These are phyloP conservation scores for Sinelater perroti DNA, from an alignment of 2,888 invertebrate species.

Conservation along the genomic window DNA sequence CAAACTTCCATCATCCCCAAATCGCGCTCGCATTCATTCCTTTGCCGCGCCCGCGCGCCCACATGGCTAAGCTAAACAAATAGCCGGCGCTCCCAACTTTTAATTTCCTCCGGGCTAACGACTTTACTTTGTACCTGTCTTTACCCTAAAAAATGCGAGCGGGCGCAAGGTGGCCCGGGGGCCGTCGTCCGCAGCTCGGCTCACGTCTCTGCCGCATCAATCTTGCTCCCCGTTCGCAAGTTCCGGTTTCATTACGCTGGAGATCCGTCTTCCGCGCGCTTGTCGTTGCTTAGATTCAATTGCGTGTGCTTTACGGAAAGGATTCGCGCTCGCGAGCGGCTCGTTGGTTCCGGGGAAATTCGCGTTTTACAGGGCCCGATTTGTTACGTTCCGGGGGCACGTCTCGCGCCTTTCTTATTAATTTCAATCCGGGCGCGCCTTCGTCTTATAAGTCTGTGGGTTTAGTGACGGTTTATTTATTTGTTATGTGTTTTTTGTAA, in stretches of 20 bases:
- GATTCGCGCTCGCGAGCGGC: background rate
- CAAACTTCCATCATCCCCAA: too few species aligned
- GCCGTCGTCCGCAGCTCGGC: conserved; percentile 30
- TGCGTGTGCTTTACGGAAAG: conserved; percentile 22
- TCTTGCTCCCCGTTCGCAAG: conserved; percentile 51
- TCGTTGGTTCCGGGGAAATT: conserved; percentile 10
- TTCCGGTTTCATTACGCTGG: conserved; percentile 57
- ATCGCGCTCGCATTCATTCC: too few species aligned
- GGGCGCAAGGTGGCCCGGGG: conserved; percentile 19
- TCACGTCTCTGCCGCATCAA: conserved; percentile 50
- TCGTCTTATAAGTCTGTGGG: too few species aligned
- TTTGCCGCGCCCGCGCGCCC: too few species aligned
- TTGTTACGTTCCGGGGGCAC: conserved; percentile 3
- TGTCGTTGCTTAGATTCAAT: conserved; percentile 38
- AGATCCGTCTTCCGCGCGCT: conserved; percentile 54
- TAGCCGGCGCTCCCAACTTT: conserved; percentile 51
- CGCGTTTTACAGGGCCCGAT: conserved; percentile 5
- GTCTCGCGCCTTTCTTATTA: too few species aligned
- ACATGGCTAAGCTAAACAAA: conserved; percentile 48
- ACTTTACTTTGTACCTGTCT: conserved; percentile 53
- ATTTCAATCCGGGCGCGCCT: too few species aligned
- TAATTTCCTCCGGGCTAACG: conserved; percentile 54
- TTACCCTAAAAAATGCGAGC: conserved; percentile 29
- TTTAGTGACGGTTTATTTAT: too few species aligned
- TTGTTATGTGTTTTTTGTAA: too few species aligned